phyloP scores from a whole-genome alignment of 2,888 invertebrate species.

The Gryllus longicercus region DNA sequence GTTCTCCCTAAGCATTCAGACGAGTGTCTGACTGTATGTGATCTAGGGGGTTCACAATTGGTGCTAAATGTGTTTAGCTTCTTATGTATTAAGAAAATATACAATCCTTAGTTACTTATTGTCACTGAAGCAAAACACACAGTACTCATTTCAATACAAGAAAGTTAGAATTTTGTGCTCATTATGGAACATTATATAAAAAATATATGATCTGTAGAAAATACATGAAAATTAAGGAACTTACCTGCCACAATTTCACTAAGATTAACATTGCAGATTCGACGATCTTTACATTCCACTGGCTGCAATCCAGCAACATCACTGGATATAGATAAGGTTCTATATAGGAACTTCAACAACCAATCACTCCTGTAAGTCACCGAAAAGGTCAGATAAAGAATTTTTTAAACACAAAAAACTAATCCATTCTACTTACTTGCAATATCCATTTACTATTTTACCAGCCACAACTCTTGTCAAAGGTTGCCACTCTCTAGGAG shows the following conservation, averaged over 20 bases:
- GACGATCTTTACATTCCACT: slow-evolving; percentile 51
- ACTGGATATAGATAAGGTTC: slow-evolving; percentile 58
- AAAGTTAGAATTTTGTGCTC: neutral
- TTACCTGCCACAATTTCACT: slow-evolving; percentile 53
- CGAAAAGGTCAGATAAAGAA: neutral
- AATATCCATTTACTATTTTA: slow-evolving; percentile 63
- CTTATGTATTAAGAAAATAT: no score
- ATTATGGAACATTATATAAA: slow-evolving; percentile 11
- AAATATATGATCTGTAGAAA: no score
- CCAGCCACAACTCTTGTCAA: slow-evolving; percentile 58
- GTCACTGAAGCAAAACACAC: neutral
- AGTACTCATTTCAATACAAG: neutral
- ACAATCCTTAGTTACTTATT: no score
- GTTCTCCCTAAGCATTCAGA: no score
- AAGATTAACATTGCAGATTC: slow-evolving; percentile 59
- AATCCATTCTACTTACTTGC: slow-evolving; percentile 46
- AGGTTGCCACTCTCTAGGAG: slow-evolving; percentile 54
- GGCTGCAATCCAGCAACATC: slow-evolving; percentile 60
- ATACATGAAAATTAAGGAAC: slow-evolving; percentile 33
- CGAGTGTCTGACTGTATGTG: no score
- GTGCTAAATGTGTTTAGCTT: no score
- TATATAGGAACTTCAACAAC: slow-evolving; percentile 62
- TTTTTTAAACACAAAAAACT: neutral
- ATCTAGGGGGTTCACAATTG: no score
- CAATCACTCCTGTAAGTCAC: slow-evolving; percentile 54